Conservation (phyloP, 2,113 vertebrate genomes). For the Baryphthengus martii region DNA sequence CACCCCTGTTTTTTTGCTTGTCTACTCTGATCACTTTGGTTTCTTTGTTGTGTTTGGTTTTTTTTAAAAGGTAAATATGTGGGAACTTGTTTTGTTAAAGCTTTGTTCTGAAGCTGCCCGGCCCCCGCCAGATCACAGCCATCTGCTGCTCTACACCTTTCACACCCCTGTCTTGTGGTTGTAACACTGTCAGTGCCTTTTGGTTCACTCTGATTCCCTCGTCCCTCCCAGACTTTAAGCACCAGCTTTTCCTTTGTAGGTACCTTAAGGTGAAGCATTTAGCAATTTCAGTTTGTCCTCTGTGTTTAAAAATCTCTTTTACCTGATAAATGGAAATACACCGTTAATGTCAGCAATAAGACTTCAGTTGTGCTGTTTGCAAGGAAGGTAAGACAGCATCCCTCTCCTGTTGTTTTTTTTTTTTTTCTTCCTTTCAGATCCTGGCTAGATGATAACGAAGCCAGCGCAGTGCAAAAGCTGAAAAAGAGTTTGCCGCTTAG, state of each 20-base stretch:
- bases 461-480: slow-evolving; percentile 81
- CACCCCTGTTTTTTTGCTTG: neutral
- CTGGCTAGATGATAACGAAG: slow-evolving; percentile 86
- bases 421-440: slow-evolving; percentile 70
- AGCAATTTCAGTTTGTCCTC: neutral
- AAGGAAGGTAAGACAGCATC: neutral
- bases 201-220: neutral
- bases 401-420: neutral
- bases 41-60: neutral
- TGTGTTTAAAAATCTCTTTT: neutral
- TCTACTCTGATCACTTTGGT: neutral
- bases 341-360: neutral
- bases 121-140: neutral
- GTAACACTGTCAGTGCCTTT: neutral
- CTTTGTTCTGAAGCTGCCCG: neutral
- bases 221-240: neutral
- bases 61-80: neutral
- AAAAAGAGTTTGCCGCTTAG: slow-evolving; percentile 84
- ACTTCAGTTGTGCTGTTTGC: neutral
- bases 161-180: neutral
- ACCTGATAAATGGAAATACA: neutral
- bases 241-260: neutral
- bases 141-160: neutral
- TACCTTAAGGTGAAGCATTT: neutral
- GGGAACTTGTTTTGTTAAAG: neutral